Conservation (phyloP, 2,888 invertebrate genomes). For the Oscheius sp. region DNA sequence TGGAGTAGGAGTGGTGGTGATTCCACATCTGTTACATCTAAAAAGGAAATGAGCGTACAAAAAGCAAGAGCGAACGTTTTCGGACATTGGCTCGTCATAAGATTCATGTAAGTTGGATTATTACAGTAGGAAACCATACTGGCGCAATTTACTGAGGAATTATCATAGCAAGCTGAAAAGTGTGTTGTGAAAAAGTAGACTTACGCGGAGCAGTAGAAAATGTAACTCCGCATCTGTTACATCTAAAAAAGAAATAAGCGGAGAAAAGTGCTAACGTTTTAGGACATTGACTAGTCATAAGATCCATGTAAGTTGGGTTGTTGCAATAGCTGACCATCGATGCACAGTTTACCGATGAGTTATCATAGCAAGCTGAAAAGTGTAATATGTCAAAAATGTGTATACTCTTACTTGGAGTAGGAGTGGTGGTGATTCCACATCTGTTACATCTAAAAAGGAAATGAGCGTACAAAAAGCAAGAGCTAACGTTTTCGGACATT, state of each 20-base stretch:
- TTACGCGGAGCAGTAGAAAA: too few species aligned
- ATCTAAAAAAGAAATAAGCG: too few species aligned
- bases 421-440: not conserved
- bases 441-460: too few species aligned
- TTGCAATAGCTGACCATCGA: not conserved
- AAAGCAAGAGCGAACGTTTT: not conserved
- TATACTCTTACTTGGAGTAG: not conserved
- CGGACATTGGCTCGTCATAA: conserved; percentile 7
- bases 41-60: not conserved
- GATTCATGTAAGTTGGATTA: not conserved
- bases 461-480: too few species aligned
- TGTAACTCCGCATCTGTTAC: not conserved
- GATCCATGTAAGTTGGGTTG: not conserved
- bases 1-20: not conserved
- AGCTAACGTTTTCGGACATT: conserved; percentile 9
- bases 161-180: not conserved
- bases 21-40: not conserved
- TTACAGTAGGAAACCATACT: not conserved
- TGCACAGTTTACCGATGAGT: conserved; percentile 4
- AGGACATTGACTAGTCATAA: conserved; percentile 7
- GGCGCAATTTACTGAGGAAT: conserved; percentile 3
- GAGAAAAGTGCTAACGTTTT: too few species aligned
- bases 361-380: not conserved
- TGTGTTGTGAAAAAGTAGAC: too few species aligned
- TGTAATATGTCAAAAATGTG: not conserved